Base-by-base conservation (phyloP, 2,113 vertebrate species). In the Atrichornis clamosus region DNA sequence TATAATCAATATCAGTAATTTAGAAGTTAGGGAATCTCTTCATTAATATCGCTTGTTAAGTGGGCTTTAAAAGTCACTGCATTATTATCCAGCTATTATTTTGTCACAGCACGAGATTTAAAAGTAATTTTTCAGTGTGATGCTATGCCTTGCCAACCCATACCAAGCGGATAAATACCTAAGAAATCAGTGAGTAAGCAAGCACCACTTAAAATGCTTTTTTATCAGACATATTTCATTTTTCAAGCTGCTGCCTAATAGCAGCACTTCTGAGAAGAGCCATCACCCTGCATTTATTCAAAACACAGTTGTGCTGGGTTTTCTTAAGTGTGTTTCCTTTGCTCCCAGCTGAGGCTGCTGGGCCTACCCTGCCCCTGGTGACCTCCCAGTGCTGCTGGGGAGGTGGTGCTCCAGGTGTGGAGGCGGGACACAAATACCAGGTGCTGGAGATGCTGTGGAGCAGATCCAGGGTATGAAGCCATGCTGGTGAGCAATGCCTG, bases 1-100 rank as follows among this genome's bases (percentile, higher is more conserved):
- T 94, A 62, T 60, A 93, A 96, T 96, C 96, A 91, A 96, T 96
- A 95, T 49, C 49, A 49, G 84, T 93, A 94, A 95, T 86, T 87
- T 85, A 87, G 42, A 84, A 95, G 70, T 52, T 58, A 53, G 79
- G 28, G 56, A 85, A 62, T 77, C 79, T 96, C 95, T 94, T 97
- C 80, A 95, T 97, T 97, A 95, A 96, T 91, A 91, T 75, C 46
- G n/a, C 15, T 21, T 41, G 42, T 76, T 89, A 84, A 83, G 53
- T 56, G 64, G 26, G 52, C 18, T 95, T 95, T 92, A 42, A 87
- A 91, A 90, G 55, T 26, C 23, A 80, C 53, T 85, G 41, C 15
- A 6, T 83, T 88, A 90, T 93, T 87, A 96, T 76, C 72, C 75
- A 86, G 42, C 73, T 78, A 55, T 83, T 74, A 72, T 58, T 83